A percentile compares a stretch with the other conserved stretches of the same genome.
Conservation (phyloP, 2,113 vertebrate genomes). For the Dunckerocampus dactyliophorus region DNA sequence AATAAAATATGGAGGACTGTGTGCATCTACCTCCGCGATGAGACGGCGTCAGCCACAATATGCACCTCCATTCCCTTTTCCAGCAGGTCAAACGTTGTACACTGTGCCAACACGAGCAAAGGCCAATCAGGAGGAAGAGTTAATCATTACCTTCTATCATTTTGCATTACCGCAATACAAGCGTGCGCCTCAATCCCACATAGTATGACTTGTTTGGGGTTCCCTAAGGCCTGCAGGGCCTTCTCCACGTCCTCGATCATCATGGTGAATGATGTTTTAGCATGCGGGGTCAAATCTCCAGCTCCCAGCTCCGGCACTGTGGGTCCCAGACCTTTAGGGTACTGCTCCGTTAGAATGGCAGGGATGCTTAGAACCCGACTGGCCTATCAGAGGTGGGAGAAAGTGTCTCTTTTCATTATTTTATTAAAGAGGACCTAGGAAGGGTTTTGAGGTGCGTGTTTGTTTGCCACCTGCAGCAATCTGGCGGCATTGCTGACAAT, state of each 20-base stretch:
- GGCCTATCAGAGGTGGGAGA: slow-evolving; percentile 58
- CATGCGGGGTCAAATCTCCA: slow-evolving; percentile 61
- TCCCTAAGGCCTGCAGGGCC: slow-evolving; percentile 69
- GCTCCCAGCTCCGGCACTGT: slow-evolving; percentile 84
- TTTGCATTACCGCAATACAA: slow-evolving; percentile 78
- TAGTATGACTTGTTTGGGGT: slow-evolving; percentile 75
- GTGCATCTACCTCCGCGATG: slow-evolving; percentile 80
- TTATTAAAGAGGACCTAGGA: no score
- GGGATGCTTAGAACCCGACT: slow-evolving; percentile 75
- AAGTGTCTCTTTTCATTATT: neutral
- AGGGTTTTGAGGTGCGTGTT: neutral
- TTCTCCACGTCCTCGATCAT: slow-evolving; percentile 71
- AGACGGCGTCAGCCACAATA: slow-evolving; percentile 84
- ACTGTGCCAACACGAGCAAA: slow-evolving; percentile 58
- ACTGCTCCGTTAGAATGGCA: slow-evolving; percentile 81
- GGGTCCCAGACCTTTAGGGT: slow-evolving; percentile 82
- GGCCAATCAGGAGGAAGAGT: neutral
- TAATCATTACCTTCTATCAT: neutral
- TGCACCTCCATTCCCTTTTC: slow-evolving; percentile 84
- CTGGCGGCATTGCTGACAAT: slow-evolving; percentile 80
- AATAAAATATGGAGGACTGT: no score
- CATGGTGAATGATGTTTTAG: slow-evolving; percentile 87
- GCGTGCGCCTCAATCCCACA: slow-evolving; percentile 87
- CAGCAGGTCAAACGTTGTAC: slow-evolving; percentile 81
- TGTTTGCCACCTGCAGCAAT: slow-evolving; percentile 76